A percentile compares a stretch with the other conserved stretches of the same genome.
These are phyloP conservation scores for Platyura marginata DNA, from an alignment of 1,140 invertebrate genomes.

Conservation along the genomic window DNA sequence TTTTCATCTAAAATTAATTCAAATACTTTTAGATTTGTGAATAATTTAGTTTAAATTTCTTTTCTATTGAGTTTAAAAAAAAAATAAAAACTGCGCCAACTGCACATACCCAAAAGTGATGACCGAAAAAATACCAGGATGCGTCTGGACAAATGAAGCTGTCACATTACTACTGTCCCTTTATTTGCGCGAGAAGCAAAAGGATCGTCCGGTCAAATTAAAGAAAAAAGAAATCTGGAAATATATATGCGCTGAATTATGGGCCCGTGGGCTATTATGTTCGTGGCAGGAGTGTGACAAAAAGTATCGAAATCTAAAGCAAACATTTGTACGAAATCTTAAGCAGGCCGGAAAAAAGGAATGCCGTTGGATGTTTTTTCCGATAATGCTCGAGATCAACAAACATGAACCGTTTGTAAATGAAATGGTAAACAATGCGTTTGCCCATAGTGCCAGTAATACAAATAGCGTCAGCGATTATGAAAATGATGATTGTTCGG, in stretches of 20 bases:
- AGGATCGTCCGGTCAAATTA: background rate
- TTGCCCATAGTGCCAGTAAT: background rate
- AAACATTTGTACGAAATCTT: background rate
- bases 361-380: background rate
- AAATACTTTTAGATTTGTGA: no score
- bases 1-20: no score
- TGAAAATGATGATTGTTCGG: background rate
- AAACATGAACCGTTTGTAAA: background rate
- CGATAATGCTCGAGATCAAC: background rate
- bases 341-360: background rate
- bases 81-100: no score
- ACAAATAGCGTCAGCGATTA: background rate
- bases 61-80: no score
- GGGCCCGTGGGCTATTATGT: background rate
- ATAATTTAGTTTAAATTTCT: no score
- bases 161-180: background rate
- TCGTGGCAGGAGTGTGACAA: background rate
- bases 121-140: background rate
- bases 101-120: no score
- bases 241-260: background rate
- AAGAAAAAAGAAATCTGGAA: background rate
- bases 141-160: background rate
- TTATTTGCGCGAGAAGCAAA: background rate
- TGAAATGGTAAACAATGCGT: background rate
- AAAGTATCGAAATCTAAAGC: background rate